Evolutionary conservation across 2,113 vertebrate species (phyloP), one percentile per base, ranked within the genome.

Genomic region (Neolamprologus ventralis): DNA sequence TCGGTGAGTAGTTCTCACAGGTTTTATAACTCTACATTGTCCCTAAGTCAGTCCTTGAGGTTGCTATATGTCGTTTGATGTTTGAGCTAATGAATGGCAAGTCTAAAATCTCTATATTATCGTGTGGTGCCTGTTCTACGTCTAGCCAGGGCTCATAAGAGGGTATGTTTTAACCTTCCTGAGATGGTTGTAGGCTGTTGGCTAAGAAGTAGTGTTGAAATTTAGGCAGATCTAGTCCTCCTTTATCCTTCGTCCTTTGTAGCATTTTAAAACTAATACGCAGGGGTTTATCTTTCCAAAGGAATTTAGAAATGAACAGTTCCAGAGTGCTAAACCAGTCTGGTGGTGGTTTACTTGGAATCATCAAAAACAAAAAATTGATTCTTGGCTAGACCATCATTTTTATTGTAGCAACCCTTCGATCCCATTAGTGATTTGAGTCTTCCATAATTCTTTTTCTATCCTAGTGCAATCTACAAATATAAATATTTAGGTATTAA

Each of bases 1-100:
- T 55, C 0, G 0, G 54, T 55, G 12, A 26, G 21, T 57, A 57
- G 12, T 5, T 2, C 54, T 57, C 54, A 57, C 12, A 0, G 21
- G 7, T 57, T 57, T 0, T 57, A 57, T 26, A 57, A 57, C 54
- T 55, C 11, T 55, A 23, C 53, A 55, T 13, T 0, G 0, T 51
- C 49, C 49, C 19, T 51, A 1, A 1, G 19, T 51, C 19, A 0
- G 49, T 5, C 19, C 19, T 53, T n/a, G 49, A 6, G 19, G 5
- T 53, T 53, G 19, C 19, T 53, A 53, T 2, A 53, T 53, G 9
- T n/a, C 49, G 1, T n/a, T 53, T 53, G 49, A n/a, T 53, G 49
- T 53, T 53, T 53, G 19, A 10, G 19, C 9, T 10, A 53, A 53
- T 53, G 49, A 53, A n/a, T 10, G 49, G 49, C 1, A 53, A 9